phyloP scores from a whole-genome alignment of 2,113 vertebrate genomes.

The Tylochromis polylepis region DNA sequence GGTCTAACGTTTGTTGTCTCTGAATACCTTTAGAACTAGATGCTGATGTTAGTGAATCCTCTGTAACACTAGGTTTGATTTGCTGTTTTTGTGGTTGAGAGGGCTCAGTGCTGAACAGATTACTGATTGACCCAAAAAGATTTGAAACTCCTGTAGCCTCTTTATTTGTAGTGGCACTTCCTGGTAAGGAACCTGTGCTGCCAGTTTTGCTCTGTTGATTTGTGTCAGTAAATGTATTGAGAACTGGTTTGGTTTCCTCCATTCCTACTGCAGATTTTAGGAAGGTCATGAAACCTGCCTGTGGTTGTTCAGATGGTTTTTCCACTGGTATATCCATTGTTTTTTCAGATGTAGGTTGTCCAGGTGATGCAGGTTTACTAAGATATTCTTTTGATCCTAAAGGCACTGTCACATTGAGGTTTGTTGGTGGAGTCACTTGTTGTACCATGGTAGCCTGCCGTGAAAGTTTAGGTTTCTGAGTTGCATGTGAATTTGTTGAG shows the following conservation, averaged over 20 bases:
- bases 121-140: slow-evolving; percentile 82
- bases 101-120: slow-evolving; percentile 78
- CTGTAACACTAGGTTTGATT: slow-evolving; percentile 54
- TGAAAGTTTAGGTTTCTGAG: slow-evolving; percentile 64
- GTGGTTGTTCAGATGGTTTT: slow-evolving; percentile 67
- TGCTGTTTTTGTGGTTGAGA: slow-evolving; percentile 60
- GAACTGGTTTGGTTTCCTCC: slow-evolving; percentile 69
- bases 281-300: slow-evolving; percentile 79
- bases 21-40: slow-evolving; percentile 51
- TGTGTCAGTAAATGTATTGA: slow-evolving; percentile 45
- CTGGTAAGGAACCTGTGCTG: slow-evolving; percentile 25
- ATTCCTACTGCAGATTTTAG: slow-evolving; percentile 79
- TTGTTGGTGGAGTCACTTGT: slow-evolving; percentile 51
- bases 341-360: not conserved
- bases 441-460: slow-evolving; percentile 66
- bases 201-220: slow-evolving; percentile 58
- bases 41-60: slow-evolving; percentile 23
- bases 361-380: not conserved
- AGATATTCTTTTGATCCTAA: slow-evolving; percentile 30
- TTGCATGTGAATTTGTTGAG: slow-evolving; percentile 1
- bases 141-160: slow-evolving; percentile 74
- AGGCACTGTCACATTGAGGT: slow-evolving; percentile 40
- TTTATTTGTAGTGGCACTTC: slow-evolving; percentile 62
- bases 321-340: slow-evolving; percentile 19
- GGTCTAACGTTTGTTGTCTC: slow-evolving; percentile 57